Evolutionary conservation across 2,113 vertebrate genomes (phyloP).

Genomic region (Oophaga pumilio): DNA sequence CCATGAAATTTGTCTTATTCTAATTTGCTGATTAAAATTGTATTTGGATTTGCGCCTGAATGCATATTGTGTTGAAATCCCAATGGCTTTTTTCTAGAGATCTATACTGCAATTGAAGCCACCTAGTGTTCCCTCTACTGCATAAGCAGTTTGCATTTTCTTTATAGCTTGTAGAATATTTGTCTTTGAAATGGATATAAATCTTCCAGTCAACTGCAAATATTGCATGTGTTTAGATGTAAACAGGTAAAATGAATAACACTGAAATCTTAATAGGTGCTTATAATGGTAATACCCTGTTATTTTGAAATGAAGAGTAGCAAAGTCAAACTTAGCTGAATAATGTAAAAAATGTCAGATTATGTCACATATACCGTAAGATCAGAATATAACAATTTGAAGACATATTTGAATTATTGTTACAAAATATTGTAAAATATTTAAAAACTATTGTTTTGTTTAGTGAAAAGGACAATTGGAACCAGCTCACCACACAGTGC

Average conservation of each 20-base stretch:
- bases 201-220: background rate
- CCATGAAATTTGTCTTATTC: conserved; percentile 10
- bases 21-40: conserved; percentile 4
- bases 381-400: background rate
- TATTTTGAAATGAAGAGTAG: background rate
- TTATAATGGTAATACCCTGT: background rate
- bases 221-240: conserved; percentile 1
- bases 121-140: conserved; percentile 35
- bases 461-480: no score
- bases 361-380: background rate
- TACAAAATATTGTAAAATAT: background rate
- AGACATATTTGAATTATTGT: background rate
- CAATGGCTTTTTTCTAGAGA: conserved; percentile 17
- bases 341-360: background rate
- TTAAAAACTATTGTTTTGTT: background rate
- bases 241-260: background rate
- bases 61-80: conserved; percentile 16
- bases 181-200: conserved; percentile 36
- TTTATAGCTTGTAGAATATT: background rate
- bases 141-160: conserved; percentile 26
- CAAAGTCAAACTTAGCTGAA: background rate
- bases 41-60: background rate
- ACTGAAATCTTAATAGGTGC: background rate
- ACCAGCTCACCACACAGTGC: no score
- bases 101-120: conserved; percentile 43